Conservation (phyloP, 2,797 vertebrate genomes). For the Trichosurus vulpecula region DNA sequence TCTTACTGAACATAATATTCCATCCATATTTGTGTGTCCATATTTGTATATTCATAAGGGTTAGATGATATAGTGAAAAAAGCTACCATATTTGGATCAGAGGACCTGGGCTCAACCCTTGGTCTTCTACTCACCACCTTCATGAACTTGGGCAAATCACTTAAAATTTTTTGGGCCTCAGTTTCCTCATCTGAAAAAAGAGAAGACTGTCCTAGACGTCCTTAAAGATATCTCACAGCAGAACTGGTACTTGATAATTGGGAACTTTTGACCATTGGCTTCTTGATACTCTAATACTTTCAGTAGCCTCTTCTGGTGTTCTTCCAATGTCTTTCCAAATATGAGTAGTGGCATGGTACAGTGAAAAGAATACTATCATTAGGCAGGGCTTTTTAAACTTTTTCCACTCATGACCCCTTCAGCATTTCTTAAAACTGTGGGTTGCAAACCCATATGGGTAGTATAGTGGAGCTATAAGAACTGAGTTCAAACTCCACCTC, state of each 20-base stretch:
- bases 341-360: background rate
- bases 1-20: background rate
- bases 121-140: background rate
- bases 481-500: too few relatives aligned
- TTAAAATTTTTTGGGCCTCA: background rate
- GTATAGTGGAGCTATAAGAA: too few relatives aligned
- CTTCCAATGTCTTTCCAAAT: background rate
- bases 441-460: too few relatives aligned
- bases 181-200: background rate
- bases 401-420: too few relatives aligned
- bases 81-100: background rate
- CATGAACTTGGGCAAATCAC: background rate
- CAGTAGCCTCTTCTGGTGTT: background rate
- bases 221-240: background rate
- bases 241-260: background rate
- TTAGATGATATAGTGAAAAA: background rate
- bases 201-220: too few relatives aligned
- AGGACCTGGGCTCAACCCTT: background rate
- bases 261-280: background rate
- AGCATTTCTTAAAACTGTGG: too few relatives aligned
- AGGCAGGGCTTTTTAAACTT: too few relatives aligned
- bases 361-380: background rate
- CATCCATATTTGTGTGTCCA: background rate
- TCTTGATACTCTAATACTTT: background rate
- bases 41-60: background rate